Base-by-base conservation (phyloP, 1,140 invertebrate species). In the Orius insidiosus region DNA sequence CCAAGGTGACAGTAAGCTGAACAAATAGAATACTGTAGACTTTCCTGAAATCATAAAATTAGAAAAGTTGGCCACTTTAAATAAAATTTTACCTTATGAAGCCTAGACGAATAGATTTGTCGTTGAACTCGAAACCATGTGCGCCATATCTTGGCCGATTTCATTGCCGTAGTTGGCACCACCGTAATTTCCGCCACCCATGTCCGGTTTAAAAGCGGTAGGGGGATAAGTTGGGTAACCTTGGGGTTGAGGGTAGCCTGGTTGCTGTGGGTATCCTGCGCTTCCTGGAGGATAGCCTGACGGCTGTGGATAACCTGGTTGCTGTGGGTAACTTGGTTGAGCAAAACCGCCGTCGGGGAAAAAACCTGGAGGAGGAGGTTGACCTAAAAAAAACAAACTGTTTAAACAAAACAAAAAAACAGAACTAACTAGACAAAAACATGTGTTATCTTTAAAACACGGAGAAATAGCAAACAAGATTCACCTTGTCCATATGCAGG, bases 21-120 rank as follows among this genome's bases (percentile, higher is more conserved):
- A 69, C 62, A 70, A 80, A 76, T 7, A 92, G 63, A 55, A 92
- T 89, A 3, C 76, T 68, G 60, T 90, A 90, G 1, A 88, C 85
- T 72, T 89, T 82, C 49, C 74, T 70, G 53, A 35, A 60, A 50
- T 54, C 51, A 58, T 57, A 59, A 58, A 61, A 39, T 59, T 46
- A 55, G 62, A 62, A 44, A 59, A 24, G 7, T n/a, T n/a, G n/a
- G n/a, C n/a, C n/a, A n/a, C n/a, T n/a, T n/a, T n/a, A n/a, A n/a
- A n/a, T n/a, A n/a, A n/a, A n/a, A n/a, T n/a, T n/a, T n/a, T n/a
- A n/a, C n/a, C n/a, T n/a, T n/a, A 87, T 80, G 53, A 87, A 87
- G 3, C 75, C 75, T 53, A 69, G 68, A 38, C 84, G 66, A 52
- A 87, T 84, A 42, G 68, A 68, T 58, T 75, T 69, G 45, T 86